Evolutionary conservation across 2,113 vertebrate species (phyloP).

Genomic region (Chaetura pelagica): DNA sequence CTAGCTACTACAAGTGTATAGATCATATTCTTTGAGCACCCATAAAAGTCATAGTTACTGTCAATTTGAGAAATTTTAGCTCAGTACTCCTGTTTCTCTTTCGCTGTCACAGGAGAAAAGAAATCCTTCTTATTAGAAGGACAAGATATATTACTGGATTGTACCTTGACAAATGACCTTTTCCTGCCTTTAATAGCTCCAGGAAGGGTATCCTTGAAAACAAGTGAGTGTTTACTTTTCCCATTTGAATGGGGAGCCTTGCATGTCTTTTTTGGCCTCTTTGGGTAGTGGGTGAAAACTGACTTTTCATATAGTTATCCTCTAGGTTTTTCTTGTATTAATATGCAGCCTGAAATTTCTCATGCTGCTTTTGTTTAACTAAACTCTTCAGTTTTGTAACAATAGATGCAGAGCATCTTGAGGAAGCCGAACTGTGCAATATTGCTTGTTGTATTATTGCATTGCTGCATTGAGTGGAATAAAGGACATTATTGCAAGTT

Average conservation of each 20-base stretch:
- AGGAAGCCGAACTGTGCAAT: not conserved
- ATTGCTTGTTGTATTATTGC: not conserved
- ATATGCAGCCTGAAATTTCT: not conserved
- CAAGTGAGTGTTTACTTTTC: not conserved
- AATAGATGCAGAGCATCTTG: not conserved
- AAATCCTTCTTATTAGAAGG: conserved; percentile 64
- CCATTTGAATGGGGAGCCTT: not conserved
- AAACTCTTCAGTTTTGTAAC: not conserved
- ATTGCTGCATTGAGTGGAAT: not conserved
- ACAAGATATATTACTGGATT: conserved; percentile 31
- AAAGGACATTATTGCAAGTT: not conserved
- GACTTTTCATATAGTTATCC: not conserved
- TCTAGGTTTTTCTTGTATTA: fast-evolving
- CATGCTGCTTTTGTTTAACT: not conserved
- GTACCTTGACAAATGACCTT: conserved; percentile 58
- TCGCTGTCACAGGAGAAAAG: conserved; percentile 21
- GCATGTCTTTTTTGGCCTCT: not conserved
- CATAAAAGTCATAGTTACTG: conserved; percentile 71
- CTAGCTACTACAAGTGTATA: conserved; percentile 37
- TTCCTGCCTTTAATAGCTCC: not conserved
- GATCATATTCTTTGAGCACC: conserved; percentile 61
- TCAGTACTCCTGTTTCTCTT: conserved; percentile 60
- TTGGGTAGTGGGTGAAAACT: not conserved
- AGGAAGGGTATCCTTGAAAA: not conserved
- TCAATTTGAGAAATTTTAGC: conserved; percentile 72